Evolutionary conservation across 64 coral and sea anemone species (phyloP).

Genomic region (Dendrophyllia cribrosa): DNA sequence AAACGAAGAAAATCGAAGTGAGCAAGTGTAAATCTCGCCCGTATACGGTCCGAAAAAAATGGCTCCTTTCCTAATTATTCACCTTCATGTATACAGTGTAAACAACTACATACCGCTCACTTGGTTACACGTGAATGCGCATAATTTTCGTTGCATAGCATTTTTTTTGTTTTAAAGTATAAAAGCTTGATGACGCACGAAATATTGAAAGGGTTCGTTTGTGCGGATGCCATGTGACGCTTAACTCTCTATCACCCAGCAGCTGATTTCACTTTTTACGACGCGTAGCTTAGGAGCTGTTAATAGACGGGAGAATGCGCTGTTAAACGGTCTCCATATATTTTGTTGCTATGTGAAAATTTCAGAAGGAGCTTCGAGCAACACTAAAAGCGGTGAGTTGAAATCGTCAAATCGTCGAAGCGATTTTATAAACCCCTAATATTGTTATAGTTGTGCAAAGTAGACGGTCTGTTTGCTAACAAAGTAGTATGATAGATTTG

Average conservation of each 20-base stretch:
- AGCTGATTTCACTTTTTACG: neutral
- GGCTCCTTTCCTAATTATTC: neutral
- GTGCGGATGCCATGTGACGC: neutral
- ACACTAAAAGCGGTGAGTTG: neutral
- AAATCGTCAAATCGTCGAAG: neutral
- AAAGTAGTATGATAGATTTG: neutral
- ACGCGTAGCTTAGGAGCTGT: neutral
- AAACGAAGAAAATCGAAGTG: too few relatives aligned
- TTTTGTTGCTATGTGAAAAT: neutral
- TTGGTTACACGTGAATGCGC: conserved; percentile 43
- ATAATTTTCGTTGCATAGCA: conserved; percentile 6
- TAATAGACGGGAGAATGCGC: neutral
- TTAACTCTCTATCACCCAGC: neutral
- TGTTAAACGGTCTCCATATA: neutral
- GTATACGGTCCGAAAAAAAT: neutral
- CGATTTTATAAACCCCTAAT: conserved; percentile 1
- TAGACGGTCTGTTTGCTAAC: neutral
- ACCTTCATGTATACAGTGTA: neutral
- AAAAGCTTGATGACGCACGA: neutral
- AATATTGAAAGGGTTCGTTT: neutral
- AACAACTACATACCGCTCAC: neutral
- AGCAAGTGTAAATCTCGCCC: too few relatives aligned
- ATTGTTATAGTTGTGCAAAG: neutral
- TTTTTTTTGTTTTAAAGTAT: neutral
- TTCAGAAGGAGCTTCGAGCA: neutral